phyloP scores from a whole-genome alignment of 2,797 vertebrate species.

The Enteromius paludinosus region DNA sequence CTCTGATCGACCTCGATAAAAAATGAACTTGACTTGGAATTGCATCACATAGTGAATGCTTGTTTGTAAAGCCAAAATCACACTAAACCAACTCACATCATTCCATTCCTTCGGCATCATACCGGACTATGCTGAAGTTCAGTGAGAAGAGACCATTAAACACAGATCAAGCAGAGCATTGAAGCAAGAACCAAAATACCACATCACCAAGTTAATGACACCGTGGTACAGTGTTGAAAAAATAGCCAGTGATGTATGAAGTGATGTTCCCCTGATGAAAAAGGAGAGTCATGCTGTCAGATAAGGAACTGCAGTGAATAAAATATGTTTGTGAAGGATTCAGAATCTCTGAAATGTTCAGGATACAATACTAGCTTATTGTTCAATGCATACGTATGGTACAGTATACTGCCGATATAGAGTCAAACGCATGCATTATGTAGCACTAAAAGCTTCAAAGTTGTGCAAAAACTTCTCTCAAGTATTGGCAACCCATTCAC shows the following conservation, averaged over 20 bases:
- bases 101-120: background rate
- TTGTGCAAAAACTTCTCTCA: background rate
- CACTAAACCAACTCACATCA: conserved; percentile 3
- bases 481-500: background rate
- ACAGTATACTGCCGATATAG: background rate
- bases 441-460: background rate
- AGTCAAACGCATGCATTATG: background rate
- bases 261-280: background rate
- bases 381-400: background rate
- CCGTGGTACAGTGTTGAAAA: background rate
- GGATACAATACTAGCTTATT: background rate
- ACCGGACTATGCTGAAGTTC: background rate
- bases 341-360: background rate
- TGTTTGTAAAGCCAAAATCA: conserved; percentile 25
- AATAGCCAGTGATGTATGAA: background rate
- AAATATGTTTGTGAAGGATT: background rate
- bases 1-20: conserved; percentile 23
- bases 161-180: background rate
- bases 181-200: background rate
- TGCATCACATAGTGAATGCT: conserved; percentile 24
- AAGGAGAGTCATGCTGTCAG: background rate
- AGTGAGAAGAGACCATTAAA: background rate
- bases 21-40: conserved; percentile 33
- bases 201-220: background rate
- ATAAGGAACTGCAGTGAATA: background rate